These are phyloP conservation scores for Cryptophagus acutangulus DNA, from an alignment of 2,888 invertebrate species.

Conservation along the genomic window DNA sequence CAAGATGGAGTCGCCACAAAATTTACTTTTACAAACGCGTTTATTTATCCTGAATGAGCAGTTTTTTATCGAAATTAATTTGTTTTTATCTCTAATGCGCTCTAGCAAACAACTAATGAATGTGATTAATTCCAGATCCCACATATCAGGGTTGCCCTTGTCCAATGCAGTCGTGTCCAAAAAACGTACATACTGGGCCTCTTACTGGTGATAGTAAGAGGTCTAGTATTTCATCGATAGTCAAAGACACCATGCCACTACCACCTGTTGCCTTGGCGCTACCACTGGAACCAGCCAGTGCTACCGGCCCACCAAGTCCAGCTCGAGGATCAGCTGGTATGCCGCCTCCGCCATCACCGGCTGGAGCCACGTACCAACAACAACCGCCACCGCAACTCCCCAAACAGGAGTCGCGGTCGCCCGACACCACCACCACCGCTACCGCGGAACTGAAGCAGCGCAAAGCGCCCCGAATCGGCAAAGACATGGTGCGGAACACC, in stretches of 20 bases:
- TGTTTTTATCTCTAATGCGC: too few relatives aligned
- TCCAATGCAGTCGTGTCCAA: conserved; percentile 93
- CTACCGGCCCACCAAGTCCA: conserved; percentile 62
- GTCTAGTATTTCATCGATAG: conserved; percentile 45
- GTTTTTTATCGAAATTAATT: too few relatives aligned
- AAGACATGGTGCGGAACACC: conserved; percentile 63
- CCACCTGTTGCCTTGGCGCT: conserved; percentile 51
- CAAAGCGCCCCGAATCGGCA: conserved; percentile 55
- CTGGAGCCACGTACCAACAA: conserved; percentile 49
- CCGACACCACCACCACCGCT: conserved; percentile 28
- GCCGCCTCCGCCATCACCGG: conserved; percentile 58
- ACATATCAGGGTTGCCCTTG: conserved; percentile 75
- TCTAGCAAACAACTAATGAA: too few relatives aligned
- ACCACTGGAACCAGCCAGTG: conserved; percentile 50
- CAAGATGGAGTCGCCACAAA: too few relatives aligned
- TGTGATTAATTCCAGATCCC: conserved; percentile 43
- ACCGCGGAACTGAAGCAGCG: conserved; percentile 45
- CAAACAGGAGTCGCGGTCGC: conserved; percentile 30
- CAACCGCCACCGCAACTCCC: conserved; percentile 31
- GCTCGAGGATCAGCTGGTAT: conserved; percentile 65
- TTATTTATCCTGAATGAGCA: too few relatives aligned
- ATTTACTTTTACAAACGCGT: too few relatives aligned
- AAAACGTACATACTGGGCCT: conserved; percentile 98
- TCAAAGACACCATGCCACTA: conserved; percentile 46
- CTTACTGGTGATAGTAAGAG: conserved; percentile 93